Base-by-base conservation (phyloP, 92 coral and sea anemone species). In the Diadumene lineata region DNA sequence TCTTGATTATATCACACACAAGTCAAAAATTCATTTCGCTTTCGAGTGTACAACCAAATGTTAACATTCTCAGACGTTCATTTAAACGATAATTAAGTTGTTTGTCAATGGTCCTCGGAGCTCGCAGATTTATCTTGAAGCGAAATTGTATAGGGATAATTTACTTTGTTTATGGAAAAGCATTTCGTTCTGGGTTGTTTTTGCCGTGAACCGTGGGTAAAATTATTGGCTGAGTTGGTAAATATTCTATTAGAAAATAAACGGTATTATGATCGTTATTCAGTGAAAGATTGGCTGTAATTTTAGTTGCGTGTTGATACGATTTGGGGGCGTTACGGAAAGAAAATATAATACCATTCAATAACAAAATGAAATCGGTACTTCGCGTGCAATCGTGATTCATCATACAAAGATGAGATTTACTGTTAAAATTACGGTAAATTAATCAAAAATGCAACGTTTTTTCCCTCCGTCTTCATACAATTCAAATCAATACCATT, bases 241-340 rank as follows among this genome's bases (percentile, higher is more conserved):
- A 38, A 38, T 38, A 38, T 38, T 38, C 13, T 13, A 38, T 38
- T 38, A 13, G 48, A 13, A 38, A 38, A 4, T 38, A 38, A 6
- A 38, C 13, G 48, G 13, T 38, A 38, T 38, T 13, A 38, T 38
- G 6, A 38, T 38, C 7, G 13, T 38, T 38, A 13, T 38, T 38
- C 48, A 38, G 48, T 62, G 68, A 62, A 62, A 62, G 68, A 28
- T 62, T 2, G 38, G 26, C 15, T 1, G 28, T 58, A 21, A 62
- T 28, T 30, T 3, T 29, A 62, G 68, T 16, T 62, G 38, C 43
- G 68, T 28, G 23, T 62, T 30, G 68, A 62, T 7, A 30, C 25
- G 38, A 62, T 13, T 21, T 21, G 18, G 68, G 68, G 68, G 68
- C 68, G 68, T 38, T 28, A 1, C 68, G 68, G 30, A 53, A 16